A percentile compares a stretch with the other conserved stretches of the same genome.
Evolutionary conservation across 2,888 invertebrate genomes (phyloP).

Genomic region (Lacanobia wlatinum): DNA sequence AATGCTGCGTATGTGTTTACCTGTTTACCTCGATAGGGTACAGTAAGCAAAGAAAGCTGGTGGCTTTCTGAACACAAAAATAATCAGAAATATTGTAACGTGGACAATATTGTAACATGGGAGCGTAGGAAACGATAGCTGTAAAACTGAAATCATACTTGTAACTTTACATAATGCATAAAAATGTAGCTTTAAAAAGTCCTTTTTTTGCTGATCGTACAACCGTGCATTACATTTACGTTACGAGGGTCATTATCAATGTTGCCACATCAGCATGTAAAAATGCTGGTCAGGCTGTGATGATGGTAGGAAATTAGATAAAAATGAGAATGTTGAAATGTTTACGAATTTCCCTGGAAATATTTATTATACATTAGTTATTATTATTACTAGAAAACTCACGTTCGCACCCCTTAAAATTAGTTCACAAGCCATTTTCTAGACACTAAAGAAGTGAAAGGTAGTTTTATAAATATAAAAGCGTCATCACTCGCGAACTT

Average conservation of each 20-base stretch:
- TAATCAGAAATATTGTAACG: neutral
- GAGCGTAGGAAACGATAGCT: no score
- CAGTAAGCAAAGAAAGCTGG: neutral
- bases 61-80: neutral
- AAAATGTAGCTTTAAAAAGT: neutral
- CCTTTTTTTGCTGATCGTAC: constrained; percentile 2
- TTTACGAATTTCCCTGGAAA: neutral
- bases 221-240: constrained; percentile 6
- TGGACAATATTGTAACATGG: no score
- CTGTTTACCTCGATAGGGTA: constrained; percentile 8
- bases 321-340: neutral
- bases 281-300: constrained; percentile 22
- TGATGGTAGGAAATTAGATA: constrained; percentile 25
- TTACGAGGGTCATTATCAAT: constrained; percentile 45
- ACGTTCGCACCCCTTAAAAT: constrained; percentile 16
- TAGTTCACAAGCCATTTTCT: neutral
- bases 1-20: constrained; percentile 22
- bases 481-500: constrained; percentile 12
- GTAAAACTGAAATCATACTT: neutral
- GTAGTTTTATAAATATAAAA: constrained; percentile 20
- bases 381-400: neutral
- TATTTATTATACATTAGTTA: neutral
- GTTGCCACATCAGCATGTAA: constrained; percentile 35
- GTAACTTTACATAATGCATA: neutral
- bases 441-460: neutral